These are phyloP conservation scores for Apoda limacodes DNA, from an alignment of 2,888 invertebrate genomes.

Conservation along the genomic window DNA sequence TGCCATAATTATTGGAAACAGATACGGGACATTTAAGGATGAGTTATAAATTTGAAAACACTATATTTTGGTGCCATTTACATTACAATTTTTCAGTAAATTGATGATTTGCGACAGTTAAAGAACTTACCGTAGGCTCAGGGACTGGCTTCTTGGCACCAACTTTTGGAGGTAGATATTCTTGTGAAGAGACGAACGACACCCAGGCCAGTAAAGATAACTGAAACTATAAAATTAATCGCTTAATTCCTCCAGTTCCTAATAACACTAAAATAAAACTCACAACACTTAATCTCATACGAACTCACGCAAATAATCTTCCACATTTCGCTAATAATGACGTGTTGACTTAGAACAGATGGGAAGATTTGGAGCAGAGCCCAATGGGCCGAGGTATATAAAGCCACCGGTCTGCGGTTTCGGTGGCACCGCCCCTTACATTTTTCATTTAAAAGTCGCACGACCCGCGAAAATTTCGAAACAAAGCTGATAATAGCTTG, in stretches of 20 bases:
- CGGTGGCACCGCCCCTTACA: slow-evolving; percentile 28
- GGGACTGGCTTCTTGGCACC: slow-evolving; percentile 32
- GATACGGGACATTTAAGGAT: no score
- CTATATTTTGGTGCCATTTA: no score
- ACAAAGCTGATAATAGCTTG: slow-evolving; percentile 20
- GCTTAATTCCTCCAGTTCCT: no score
- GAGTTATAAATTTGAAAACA: no score
- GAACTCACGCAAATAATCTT: slow-evolving; percentile 43
- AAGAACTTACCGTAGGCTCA: slow-evolving; percentile 39
- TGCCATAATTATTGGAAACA: no score
- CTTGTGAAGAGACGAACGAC: slow-evolving; percentile 44
- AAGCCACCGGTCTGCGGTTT: slow-evolving; percentile 40
- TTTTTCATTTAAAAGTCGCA: slow-evolving; percentile 48
- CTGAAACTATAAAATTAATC: slow-evolving; percentile 24
- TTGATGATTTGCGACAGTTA: no score
- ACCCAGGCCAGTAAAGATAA: slow-evolving; percentile 37
- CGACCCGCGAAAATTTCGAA: slow-evolving; percentile 47
- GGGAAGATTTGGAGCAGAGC: slow-evolving; percentile 28
- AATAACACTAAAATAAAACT: no score
- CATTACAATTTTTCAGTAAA: no score
- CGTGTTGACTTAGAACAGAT: slow-evolving; percentile 24
- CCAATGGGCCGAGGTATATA: slow-evolving; percentile 37
- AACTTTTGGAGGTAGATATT: slow-evolving; percentile 65
- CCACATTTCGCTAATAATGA: slow-evolving; percentile 35
- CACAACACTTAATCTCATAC: no score